Evolutionary conservation across 2,888 invertebrate genomes (phyloP).

Genomic region (Idaea straminata): DNA sequence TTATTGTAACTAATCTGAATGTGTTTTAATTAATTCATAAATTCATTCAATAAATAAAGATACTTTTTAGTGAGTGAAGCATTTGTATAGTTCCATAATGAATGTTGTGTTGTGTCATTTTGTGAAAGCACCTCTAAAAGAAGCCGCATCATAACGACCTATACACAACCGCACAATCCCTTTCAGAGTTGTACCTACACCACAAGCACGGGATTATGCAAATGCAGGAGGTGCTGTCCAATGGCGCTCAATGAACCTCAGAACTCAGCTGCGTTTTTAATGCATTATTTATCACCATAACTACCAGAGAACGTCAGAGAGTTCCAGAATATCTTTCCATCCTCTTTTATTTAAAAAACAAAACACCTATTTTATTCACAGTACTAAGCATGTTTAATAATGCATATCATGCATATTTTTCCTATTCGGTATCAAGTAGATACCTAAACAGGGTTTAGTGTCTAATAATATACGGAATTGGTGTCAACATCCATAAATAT

Average conservation of each 20-base stretch:
- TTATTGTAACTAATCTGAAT: too few relatives aligned
- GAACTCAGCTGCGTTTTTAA: constrained; percentile 14
- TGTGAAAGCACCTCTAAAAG: constrained; percentile 1
- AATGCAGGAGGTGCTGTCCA: constrained; percentile 20
- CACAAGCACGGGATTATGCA: constrained; percentile 27
- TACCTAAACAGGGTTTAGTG: constrained; percentile 3
- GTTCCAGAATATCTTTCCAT: background rate
- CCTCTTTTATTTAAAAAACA: background rate
- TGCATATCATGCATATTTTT: background rate
- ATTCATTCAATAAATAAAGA: too few relatives aligned
- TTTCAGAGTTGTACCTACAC: constrained; percentile 15
- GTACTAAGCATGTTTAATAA: background rate
- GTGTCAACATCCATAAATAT: constrained; percentile 22
- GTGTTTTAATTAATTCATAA: too few relatives aligned
- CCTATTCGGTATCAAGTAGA: background rate
- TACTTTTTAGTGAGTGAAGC: background rate
- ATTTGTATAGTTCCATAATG: background rate
- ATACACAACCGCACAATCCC: constrained; percentile 14
- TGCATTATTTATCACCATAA: constrained; percentile 9
- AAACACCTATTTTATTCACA: background rate
- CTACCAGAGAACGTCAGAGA: background rate
- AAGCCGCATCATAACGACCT: constrained; percentile 17
- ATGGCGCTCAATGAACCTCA: constrained; percentile 19
- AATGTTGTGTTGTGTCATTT: background rate
- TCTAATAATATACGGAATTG: constrained; percentile 11